Conservation (phyloP, 2,113 vertebrate species). For the Saguinus midas region DNA sequence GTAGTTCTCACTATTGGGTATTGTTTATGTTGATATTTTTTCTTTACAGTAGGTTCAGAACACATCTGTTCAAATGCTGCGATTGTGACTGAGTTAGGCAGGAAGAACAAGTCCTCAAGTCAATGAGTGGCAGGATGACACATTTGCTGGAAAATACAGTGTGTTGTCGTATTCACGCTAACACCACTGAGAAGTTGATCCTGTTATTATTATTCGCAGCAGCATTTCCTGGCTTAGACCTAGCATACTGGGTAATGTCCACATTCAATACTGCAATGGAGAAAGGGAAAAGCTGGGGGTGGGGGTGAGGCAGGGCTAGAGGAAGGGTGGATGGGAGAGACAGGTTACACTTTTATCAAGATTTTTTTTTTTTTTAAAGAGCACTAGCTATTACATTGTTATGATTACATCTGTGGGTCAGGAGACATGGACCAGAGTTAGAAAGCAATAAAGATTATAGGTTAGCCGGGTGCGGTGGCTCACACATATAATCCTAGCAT, state of each 20-base stretch:
- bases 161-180: not conserved
- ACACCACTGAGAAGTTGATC: not conserved
- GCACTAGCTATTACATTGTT: not conserved
- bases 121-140: conserved; percentile 12
- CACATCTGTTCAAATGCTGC: not conserved
- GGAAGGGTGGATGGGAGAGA: not conserved
- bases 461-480: too few species aligned
- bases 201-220: not conserved
- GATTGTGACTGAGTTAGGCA: conserved; percentile 8
- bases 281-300: not conserved
- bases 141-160: not conserved
- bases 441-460: not conserved
- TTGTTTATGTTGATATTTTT: conserved; percentile 42
- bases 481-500: too few species aligned
- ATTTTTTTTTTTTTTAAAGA: not conserved
- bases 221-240: not conserved
- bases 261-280: not conserved
- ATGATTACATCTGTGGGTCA: not conserved
- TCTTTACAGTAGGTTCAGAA: conserved; percentile 27
- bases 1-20: not conserved
- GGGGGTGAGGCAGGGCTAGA: too few species aligned
- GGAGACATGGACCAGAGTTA: not conserved
- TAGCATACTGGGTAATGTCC: not conserved
- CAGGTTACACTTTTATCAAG: not conserved
- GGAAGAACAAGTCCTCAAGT: conserved; percentile 38